Evolutionary conservation across 1,140 invertebrate genomes (phyloP).

Genomic region (Drosophila nannoptera): DNA sequence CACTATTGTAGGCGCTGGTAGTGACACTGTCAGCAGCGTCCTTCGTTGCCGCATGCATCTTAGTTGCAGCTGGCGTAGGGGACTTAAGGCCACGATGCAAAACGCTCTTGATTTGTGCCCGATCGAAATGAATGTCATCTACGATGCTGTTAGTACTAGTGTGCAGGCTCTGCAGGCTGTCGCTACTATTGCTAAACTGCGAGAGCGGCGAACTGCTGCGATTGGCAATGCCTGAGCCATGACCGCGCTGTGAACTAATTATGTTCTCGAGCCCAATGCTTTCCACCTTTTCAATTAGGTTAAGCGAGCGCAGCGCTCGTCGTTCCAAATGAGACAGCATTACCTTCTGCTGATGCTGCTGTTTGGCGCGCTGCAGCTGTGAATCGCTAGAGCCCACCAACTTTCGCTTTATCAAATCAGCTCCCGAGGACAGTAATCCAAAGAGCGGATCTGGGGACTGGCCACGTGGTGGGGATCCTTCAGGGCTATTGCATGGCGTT

Average conservation of each 20-base stretch:
- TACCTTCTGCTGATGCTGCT: conserved; percentile 78
- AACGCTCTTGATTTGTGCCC: conserved; percentile 74
- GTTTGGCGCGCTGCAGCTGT: conserved; percentile 60
- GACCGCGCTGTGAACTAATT: conserved; percentile 81
- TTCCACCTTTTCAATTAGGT: conserved; percentile 85
- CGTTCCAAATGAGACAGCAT: conserved; percentile 80
- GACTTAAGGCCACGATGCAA: conserved; percentile 66
- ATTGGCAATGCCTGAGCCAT: conserved; percentile 70
- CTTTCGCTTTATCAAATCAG: conserved; percentile 86
- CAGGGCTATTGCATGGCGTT: conserved; percentile 90
- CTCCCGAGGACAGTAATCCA: conserved; percentile 85
- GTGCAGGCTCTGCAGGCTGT: conserved; percentile 83
- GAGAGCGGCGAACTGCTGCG: conserved; percentile 84
- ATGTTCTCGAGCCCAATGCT: conserved; percentile 85
- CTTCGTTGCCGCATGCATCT: background rate
- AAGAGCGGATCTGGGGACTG: conserved; percentile 83
- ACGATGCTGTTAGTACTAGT: conserved; percentile 79
- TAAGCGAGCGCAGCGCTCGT: conserved; percentile 80
- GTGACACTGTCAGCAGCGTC: conserved; percentile 16
- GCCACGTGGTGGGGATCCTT: conserved; percentile 81
- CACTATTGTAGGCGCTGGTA: conserved; percentile 65
- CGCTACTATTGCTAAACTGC: conserved; percentile 81
- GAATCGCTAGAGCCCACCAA: conserved; percentile 80
- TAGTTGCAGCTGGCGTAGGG: conserved; percentile 33
- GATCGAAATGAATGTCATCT: conserved; percentile 74